These are phyloP conservation scores for Neria commutata DNA, from an alignment of 2,888 invertebrate species.

Conservation along the genomic window DNA sequence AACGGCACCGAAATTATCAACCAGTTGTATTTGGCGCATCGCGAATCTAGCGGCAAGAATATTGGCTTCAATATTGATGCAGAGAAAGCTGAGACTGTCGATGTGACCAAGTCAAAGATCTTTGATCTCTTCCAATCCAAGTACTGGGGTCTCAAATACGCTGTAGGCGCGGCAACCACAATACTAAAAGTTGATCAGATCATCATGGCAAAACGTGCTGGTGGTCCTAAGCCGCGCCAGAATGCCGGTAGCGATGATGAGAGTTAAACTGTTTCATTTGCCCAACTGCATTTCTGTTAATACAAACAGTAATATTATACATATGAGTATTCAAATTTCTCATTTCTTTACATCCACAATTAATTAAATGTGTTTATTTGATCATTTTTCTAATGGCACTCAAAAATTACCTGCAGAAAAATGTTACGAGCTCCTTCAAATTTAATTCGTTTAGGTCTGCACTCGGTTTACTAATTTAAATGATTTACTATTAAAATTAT, in stretches of 20 bases:
- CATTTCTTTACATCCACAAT: neutral
- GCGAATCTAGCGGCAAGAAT: slow-evolving; percentile 75
- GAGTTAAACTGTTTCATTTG: slow-evolving; percentile 60
- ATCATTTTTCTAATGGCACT: neutral
- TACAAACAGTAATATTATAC: neutral
- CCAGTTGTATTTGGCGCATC: slow-evolving; percentile 92
- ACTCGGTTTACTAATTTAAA: too few relatives aligned
- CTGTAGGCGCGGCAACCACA: slow-evolving; percentile 89
- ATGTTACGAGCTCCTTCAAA: neutral
- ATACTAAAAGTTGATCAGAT: slow-evolving; percentile 95
- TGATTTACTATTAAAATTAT: too few relatives aligned
- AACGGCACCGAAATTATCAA: slow-evolving; percentile 86
- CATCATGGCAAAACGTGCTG: slow-evolving; percentile 97
- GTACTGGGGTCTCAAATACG: slow-evolving; percentile 94
- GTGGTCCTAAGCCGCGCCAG: slow-evolving; percentile 87
- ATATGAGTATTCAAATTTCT: neutral
- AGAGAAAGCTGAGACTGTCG: slow-evolving; percentile 72
- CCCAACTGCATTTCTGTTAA: neutral
- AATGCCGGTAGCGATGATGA: slow-evolving; percentile 76
- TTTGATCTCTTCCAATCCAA: slow-evolving; percentile 85
- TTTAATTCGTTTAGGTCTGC: too few relatives aligned
- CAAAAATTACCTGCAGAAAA: neutral
- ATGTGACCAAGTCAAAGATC: slow-evolving; percentile 79
- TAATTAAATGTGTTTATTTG: neutral
- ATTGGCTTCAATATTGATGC: slow-evolving; percentile 88